These are phyloP conservation scores for Scalopus aquaticus DNA, from an alignment of 2,113 vertebrate species.

Conservation along the genomic window DNA sequence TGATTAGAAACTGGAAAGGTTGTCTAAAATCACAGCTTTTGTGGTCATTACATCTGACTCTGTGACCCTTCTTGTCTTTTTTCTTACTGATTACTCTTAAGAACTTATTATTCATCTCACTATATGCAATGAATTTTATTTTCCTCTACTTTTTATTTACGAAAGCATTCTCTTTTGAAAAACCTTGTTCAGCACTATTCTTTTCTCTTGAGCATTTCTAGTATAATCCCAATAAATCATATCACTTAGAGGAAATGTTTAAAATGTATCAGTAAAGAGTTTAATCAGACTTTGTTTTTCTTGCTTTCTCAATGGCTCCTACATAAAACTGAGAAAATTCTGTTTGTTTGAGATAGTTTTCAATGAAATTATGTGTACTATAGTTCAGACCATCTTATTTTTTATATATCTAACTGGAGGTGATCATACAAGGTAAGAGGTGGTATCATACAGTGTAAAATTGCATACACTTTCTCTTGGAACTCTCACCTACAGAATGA, in stretches of 20 bases:
- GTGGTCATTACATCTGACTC: background rate
- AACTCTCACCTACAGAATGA: background rate
- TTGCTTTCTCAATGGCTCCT: background rate
- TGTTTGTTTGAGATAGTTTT: background rate
- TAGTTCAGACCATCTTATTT: background rate
- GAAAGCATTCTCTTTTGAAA: background rate
- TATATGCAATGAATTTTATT: background rate
- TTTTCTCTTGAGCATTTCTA: background rate
- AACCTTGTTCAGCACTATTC: background rate
- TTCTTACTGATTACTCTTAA: background rate
- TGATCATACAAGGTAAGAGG: background rate
- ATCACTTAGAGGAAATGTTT: background rate
- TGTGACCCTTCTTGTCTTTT: background rate
- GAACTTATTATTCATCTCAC: background rate
- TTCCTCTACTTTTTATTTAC: background rate
- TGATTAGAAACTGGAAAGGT: background rate
- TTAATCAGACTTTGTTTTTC: background rate
- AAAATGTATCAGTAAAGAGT: background rate
- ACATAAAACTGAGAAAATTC: background rate
- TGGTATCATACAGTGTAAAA: background rate
- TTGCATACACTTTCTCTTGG: background rate
- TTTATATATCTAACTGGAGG: background rate
- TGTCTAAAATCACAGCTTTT: background rate
- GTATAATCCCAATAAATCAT: background rate
- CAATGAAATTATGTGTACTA: background rate